A percentile compares a stretch with the other conserved stretches of the same genome.
Evolutionary conservation across 2,113 vertebrate genomes (phyloP).

Genomic region (Ondatra zibethicus): DNA sequence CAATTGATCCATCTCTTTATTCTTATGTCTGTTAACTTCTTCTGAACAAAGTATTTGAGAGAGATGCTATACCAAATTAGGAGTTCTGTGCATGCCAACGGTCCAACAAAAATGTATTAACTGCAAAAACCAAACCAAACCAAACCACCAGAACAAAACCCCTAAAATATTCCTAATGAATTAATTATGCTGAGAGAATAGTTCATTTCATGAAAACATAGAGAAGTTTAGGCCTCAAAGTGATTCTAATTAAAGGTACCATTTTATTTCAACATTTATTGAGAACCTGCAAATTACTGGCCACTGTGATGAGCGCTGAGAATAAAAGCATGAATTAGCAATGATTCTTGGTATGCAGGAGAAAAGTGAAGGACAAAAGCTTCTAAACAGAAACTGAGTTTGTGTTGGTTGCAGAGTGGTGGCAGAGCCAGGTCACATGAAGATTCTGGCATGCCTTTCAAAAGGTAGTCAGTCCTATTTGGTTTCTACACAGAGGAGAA

Average conservation of each 20-base stretch:
- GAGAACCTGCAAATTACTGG: neutral
- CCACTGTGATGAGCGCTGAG: neutral
- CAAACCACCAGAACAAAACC: neutral
- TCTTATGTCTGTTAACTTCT: neutral
- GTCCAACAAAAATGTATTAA: neutral
- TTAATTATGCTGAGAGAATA: slow-evolving; percentile 12
- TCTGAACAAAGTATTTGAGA: neutral
- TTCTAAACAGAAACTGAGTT: neutral
- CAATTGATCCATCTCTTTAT: neutral
- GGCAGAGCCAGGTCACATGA: neutral
- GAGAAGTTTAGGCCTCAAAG: neutral
- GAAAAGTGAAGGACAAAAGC: neutral
- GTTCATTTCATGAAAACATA: neutral
- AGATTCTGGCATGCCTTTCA: neutral
- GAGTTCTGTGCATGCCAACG: neutral
- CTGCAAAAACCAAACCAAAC: neutral
- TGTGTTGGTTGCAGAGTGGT: neutral
- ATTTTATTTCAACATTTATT: slow-evolving; percentile 49
- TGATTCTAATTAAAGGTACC: neutral
- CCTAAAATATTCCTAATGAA: neutral
- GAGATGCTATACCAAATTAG: neutral
- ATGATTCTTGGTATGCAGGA: neutral
- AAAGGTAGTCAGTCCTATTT: neutral
- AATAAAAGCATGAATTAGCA: neutral
- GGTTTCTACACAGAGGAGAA: neutral